Base-by-base conservation (phyloP, 30 jellyfish, hydroid and myxozoan genomes). In the Turritopsis rubra region DNA sequence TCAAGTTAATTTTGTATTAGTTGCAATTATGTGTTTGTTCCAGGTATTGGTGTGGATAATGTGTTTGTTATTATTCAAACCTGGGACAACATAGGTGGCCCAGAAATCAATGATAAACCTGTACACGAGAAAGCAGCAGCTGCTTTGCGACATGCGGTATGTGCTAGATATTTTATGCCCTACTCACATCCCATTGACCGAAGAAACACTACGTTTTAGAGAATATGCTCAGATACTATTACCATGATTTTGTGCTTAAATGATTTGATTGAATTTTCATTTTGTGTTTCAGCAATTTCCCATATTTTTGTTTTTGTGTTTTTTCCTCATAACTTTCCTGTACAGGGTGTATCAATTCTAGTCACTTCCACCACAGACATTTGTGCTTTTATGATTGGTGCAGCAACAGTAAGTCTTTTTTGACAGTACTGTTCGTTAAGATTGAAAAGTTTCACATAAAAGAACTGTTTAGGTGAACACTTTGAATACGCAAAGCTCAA, bases 11-110 rank as follows among this genome's bases (percentile, higher is more conserved):
- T 13, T 3, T 41, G 60, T 5, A 41, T 41, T 41, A 41, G 60
- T 41, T 41, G 60, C 60, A 41, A 41, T 5, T 41, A 41, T 13
- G 9, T 41, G 13, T 68, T 68, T 23, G 21, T 26, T 68, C 18
- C 75, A 90, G 97, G 97, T 66, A 91, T 91, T 66, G 97, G 97
- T 23, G 97, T 91, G 13, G 97, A 91, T 54, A 96, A 91, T 73
- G 88, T 91, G 0, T 91, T 91, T 75, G 96, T 91, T 52, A 86
- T 91, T 24, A 72, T 86, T 21, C 97, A 91, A 52, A 80, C 90
- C 18, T 91, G 87, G 72, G 97, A 91, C 25, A 91, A 75, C 53
- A 54, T 53, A 20, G 79, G 81, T 31, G 85, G 53, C 71, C 78
- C 81, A 8, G 75, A 79, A 23, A 89, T 87, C 52, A 28, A 53